Evolutionary conservation across 2,888 invertebrate genomes (phyloP), one percentile per base, ranked within the genome.

Genomic region (Copidosoma aretas): DNA sequence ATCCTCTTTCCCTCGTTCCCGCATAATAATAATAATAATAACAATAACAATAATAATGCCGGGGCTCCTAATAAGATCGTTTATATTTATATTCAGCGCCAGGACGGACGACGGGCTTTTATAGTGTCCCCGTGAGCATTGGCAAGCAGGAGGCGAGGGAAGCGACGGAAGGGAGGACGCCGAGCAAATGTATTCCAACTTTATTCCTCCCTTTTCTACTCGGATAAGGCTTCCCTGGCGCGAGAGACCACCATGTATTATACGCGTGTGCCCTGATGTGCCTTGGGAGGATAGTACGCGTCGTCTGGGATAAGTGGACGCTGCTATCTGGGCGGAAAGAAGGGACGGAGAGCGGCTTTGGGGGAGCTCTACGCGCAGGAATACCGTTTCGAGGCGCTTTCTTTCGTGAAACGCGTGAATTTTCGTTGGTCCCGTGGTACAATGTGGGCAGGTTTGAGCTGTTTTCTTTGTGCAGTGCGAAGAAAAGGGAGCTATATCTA

Each of bases 41-140:
- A n/a, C n/a, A n/a, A n/a, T n/a, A n/a, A n/a, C n/a, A n/a, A n/a
- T n/a, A n/a, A n/a, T n/a, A n/a, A 64, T 61, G 60, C 60, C 46
- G 14, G 51, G 5, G 32, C 32, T 59, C 63, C 68, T 79, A 80
- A 81, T 80, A 79, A 79, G 79, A 74, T 74, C 76, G 78, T 81
- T 79, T 81, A 80, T 81, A 81, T 81, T 81, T 81, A 81, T 81
- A 81, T 81, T 78, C 77, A 73, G 75, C 67, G 73, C 72, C 75
- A 75, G 77, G 76, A 73, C 72, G 76, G 43, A 46, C 43, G 32
- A 32, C 32, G 32, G 32, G 76, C 73, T 77, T 78, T 77, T 78
- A 80, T 79, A 74, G 74, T 72, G 75, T 73, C 70, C 43, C 43
- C 15, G 43, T 46, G 43, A 32, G 32, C 8, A 32, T 32, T 32